Evolutionary conservation across 1,140 invertebrate species (phyloP), one percentile per base, ranked within the genome.

Genomic region (Phthorimaea operculella): DNA sequence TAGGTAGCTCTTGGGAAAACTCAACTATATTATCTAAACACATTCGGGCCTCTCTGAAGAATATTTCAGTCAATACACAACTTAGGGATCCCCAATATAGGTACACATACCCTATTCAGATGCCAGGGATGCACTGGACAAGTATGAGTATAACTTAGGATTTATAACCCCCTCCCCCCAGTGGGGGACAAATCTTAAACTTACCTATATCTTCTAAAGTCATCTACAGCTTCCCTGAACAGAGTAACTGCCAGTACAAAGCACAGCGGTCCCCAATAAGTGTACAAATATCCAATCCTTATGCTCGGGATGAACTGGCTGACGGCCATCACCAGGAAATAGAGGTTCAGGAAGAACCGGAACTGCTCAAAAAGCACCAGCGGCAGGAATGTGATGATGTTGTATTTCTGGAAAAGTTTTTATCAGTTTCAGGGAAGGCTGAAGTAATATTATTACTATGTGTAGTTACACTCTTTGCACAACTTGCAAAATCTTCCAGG

Each of bases 291-390:
- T 7, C 98, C 98, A 79, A 99, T 98, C 70, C 94, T 89, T 60
- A 99, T 93, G 65, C 96, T 95, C 33, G 96, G 96, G 78, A 99
- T 95, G 79, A 99, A 99, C 79, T 99, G 98, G 71, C 96, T 97
- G 17, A 93, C 90, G 3, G 98, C 98, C 98, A 99, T 99, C 42
- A 99, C 88, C 45, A 99, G 87, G 86, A 99, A 99, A 74, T 99
- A 99, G 9, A 99, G 82, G 87, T 99, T 99, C 48, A 99, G 88
- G 83, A 99, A 99, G 84, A 99, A 98, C 73, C 97, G 96, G 85
- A 99, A 99, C 84, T 99, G 98, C 86, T 99, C 96, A 88, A 94
- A 99, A 47, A 99, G 88, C 45, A 99, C 98, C 87, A 98, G 79
- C 50, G 98, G 98, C 74, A 99, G 90, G 88, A 99, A 99, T 73